A percentile compares a stretch with the other conserved stretches of the same genome.
Evolutionary conservation across 2,113 vertebrate species (phyloP).

Genomic region (Rhynchomys soricoides): DNA sequence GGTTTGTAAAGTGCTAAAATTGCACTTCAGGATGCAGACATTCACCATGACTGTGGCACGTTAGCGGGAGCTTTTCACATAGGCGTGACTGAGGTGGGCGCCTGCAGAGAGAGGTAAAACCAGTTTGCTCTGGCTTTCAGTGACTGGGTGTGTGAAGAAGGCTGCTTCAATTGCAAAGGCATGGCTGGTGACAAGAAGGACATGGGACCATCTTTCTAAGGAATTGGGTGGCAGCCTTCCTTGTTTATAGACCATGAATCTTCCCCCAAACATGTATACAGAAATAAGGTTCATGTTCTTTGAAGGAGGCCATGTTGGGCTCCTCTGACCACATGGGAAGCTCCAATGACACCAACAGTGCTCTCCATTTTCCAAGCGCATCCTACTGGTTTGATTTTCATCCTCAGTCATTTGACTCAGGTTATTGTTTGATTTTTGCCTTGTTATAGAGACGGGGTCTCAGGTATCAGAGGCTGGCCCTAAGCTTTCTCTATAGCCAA

Average conservation of each 20-base stretch:
- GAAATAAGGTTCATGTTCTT: neutral
- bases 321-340: neutral
- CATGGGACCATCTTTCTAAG: neutral
- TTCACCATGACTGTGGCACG: neutral
- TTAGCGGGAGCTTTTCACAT: neutral
- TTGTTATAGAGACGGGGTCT: neutral
- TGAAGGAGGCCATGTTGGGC: neutral
- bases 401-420: too few relatives aligned
- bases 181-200: neutral
- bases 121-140: neutral
- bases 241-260: neutral
- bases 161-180: neutral
- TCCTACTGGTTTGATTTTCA: too few relatives aligned
- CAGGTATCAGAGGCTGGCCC: neutral
- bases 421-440: neutral
- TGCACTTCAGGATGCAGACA: conserved; percentile 61
- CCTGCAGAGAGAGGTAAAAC: neutral
- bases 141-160: neutral
- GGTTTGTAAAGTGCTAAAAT: conserved; percentile 77
- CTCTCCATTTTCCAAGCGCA: neutral
- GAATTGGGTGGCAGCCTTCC: neutral
- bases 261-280: rapidly evolving
- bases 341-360: neutral
- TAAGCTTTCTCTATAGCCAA: neutral
- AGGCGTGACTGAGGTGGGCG: conserved; percentile 32